Conservation (phyloP, 23 tunicate genomes). For the Trididemnum clinides region DNA sequence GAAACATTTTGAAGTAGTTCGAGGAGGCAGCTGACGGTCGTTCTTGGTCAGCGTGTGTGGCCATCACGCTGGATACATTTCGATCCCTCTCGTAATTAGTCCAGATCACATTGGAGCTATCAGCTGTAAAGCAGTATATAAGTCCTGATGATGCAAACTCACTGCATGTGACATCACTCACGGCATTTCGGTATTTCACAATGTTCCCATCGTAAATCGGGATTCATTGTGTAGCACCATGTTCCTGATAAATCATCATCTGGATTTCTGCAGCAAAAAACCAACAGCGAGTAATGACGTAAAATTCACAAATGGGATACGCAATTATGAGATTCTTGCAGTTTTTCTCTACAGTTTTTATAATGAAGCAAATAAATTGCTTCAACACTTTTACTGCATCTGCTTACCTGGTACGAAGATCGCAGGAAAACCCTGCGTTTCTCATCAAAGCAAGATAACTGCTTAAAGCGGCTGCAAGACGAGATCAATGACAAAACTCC, state of each 20-base stretch:
- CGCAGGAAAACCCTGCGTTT: too few relatives aligned
- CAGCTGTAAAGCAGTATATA: slow-evolving; percentile 25
- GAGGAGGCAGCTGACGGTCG: too few relatives aligned
- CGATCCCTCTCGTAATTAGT: slow-evolving; percentile 29
- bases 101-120: slow-evolving; percentile 65
- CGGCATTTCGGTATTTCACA: slow-evolving; percentile 85
- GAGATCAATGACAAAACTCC: too few relatives aligned
- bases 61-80: not conserved
- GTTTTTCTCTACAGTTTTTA: too few relatives aligned
- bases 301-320: too few relatives aligned
- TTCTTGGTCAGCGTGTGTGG: slow-evolving; percentile 87
- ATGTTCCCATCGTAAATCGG: slow-evolving; percentile 68
- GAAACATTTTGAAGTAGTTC: not conserved
- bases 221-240: slow-evolving; percentile 89
- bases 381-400: too few relatives aligned
- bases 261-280: slow-evolving; percentile 95
- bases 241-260: slow-evolving; percentile 78
- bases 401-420: too few relatives aligned
- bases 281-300: too few relatives aligned
- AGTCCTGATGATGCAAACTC: not conserved
- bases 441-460: too few relatives aligned
- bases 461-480: too few relatives aligned
- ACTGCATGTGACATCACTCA: slow-evolving; percentile 28
- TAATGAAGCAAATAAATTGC: too few relatives aligned
- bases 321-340: too few relatives aligned